Conservation (phyloP, 2,888 invertebrate species). For the Apocheima hispidaria region DNA sequence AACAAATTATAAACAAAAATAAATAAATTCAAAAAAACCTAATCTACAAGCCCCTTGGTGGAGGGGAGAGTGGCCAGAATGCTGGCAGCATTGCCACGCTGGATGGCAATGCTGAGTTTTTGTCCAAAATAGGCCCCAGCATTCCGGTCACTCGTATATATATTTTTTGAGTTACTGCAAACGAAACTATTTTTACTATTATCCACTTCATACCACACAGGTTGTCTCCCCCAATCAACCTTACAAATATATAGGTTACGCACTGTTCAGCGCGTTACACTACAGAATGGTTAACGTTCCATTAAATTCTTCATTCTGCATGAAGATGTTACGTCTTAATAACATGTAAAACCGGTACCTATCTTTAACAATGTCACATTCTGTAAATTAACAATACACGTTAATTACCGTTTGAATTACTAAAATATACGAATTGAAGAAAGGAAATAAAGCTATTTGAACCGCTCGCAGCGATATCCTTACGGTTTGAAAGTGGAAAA, state of each 20-base stretch:
- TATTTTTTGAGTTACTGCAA: too few species aligned
- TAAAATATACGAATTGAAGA: constrained; percentile 30
- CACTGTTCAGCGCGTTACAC: neutral
- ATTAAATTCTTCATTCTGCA: constrained; percentile 2
- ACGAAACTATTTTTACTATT: too few species aligned
- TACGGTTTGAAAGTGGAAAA: constrained; percentile 26
- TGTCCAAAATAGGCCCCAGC: too few species aligned
- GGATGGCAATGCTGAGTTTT: too few species aligned
- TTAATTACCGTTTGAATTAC: constrained; percentile 23
- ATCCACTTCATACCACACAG: too few species aligned
- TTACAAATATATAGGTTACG: neutral
- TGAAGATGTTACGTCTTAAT: neutral
- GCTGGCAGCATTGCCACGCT: too few species aligned
- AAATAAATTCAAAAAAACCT: too few species aligned
- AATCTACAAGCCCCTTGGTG: too few species aligned
- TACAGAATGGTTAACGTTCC: constrained; percentile 2
- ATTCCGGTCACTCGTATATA: too few species aligned
- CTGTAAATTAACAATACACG: constrained; percentile 9
- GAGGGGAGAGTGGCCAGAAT: too few species aligned
- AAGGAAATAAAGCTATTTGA: constrained; percentile 20
- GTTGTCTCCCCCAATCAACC: neutral
- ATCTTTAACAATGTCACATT: constrained; percentile 7
- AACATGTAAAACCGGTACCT: constrained; percentile 4
- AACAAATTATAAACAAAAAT: too few species aligned
- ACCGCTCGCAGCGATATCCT: constrained; percentile 12